Conservation (phyloP, 2,888 invertebrate genomes). For the Hypolimnas misippus region DNA sequence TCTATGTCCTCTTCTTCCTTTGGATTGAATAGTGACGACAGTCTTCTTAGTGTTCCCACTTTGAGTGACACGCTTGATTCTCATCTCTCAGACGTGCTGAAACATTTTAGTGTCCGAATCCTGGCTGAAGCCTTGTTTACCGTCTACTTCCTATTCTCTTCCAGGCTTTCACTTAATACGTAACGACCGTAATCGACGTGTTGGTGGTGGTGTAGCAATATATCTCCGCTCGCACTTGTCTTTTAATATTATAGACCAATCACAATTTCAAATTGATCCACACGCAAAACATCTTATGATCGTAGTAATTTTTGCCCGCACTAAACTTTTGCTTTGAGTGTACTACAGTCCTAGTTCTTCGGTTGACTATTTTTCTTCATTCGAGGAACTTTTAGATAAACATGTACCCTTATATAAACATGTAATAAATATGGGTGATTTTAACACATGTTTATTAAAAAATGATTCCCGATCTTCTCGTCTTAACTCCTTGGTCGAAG, state of each 20-base stretch:
- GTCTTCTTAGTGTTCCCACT: too few species aligned
- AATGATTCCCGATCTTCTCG: conserved; percentile 16
- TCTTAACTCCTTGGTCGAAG: conserved; percentile 19
- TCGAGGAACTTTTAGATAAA: not conserved
- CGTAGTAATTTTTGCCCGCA: conserved; percentile 10
- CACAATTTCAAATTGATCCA: not conserved
- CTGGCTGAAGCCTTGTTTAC: conserved; percentile 18
- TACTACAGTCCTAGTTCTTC: not conserved
- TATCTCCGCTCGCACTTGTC: conserved; percentile 24
- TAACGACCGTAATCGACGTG: not conserved
- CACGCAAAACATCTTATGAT: conserved; percentile 25
- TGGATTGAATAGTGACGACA: too few species aligned
- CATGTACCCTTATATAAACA: conserved; percentile 6
- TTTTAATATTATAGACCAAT: conserved; percentile 22
- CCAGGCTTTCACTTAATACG: conserved; percentile 19
- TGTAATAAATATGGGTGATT: conserved; percentile 27
- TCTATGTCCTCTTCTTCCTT: too few species aligned
- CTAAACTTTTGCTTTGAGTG: conserved; percentile 15
- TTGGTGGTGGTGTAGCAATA: conserved; percentile 30
- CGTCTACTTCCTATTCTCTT: conserved; percentile 13
- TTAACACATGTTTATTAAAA: conserved; percentile 27
- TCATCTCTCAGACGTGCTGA: too few species aligned
- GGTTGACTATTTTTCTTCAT: not conserved
- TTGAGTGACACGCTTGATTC: too few species aligned
- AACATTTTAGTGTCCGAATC: conserved; percentile 14